Evolutionary conservation across 2,888 invertebrate genomes (phyloP), one percentile per base, ranked within the genome.

Genomic region (Ophonus ardosiacus): DNA sequence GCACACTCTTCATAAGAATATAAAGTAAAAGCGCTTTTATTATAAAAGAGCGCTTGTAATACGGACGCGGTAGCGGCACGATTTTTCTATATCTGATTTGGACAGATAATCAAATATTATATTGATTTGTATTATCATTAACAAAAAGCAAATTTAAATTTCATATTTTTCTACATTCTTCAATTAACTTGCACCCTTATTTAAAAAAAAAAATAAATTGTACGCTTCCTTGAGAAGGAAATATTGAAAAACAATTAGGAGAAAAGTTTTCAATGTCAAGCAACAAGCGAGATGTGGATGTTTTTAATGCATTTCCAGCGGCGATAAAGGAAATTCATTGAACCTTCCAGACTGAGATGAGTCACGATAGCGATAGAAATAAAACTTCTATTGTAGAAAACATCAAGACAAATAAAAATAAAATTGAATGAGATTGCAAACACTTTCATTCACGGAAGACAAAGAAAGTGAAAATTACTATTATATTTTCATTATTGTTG

Each of bases 321-420:
- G 6, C 68, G 68, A 40, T 38, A 38, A 38, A 68, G 31, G 31
- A 68, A 68, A 68, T 68, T 68, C 68, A 68, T 68, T 68, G 68
- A 68, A 68, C 68, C 15, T n/a, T 10, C 13, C 68, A 68, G 68
- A 68, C 68, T 63, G 21, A 15, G 31, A 68, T 68, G 68, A 68
- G 68, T 68, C 68, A 68, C 68, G 68, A n/a, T 38, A 68, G 38
- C 68, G 68, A n/a, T 38, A 68, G 38, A 68, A 68, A 68, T 68
- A 68, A 68, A 68, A 68, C 13, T 68, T 7, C 38, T 68, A 68
- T 38, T 68, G 24, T 31, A 31, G n/a, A 38, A 10, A 68, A 68
- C 68, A 68, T 13, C 59, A 15, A 15, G 59, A 31, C 31, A 7
- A 59, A 59, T 59, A 59, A 59, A 59, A 59, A 59, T 59, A 17